Evolutionary conservation across 2,797 vertebrate species (phyloP), one percentile per base, ranked within the genome.

Genomic region (Salmo trutta): DNA sequence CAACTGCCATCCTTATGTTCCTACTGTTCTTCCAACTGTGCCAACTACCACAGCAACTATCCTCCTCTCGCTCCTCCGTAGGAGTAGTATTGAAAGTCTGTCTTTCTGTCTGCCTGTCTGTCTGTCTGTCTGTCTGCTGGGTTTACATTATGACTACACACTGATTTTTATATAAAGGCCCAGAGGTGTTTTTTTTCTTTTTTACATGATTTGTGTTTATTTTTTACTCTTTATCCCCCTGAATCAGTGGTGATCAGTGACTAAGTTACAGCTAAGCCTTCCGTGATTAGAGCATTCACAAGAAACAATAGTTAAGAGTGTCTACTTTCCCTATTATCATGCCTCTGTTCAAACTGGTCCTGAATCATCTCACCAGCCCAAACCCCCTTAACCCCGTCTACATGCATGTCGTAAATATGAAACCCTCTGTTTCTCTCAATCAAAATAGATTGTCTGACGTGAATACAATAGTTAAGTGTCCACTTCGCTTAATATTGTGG

Each of bases 231-330:
- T 79, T 75, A 68, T 84, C 67, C 83, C 14, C 8, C 7, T 81
- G 78, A 91, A 87, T 85, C 66, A 75, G 67, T 54, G 56, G 3
- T 81, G 82, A 88, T 88, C 82, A 87, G 75, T 75, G 66, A 36
- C 76, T 76, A 70, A 80, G 41, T 47, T 47, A 47, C 41, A 10
- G 8, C 41, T 41, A 41, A 47, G 41, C 41, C 41, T 47, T 47
- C 41, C 41, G 0, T 47, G 41, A 47, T 47, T 47, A 14, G 10
- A 47, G 41, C 41, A 47, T 47, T 47, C 10, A 47, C 41, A 47
- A 47, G 10, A 87, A 77, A 85, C 79, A 88, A 77, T 71, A 79
- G 83, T 77, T 81, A 79, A 73, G 75, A 85, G 76, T 69, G 69
- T 4, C 73, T 70, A 75, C 74, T 88, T 77, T 71, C 77, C 71